A percentile compares a stretch with the other conserved stretches of the same genome.
Conservation (phyloP, 2,113 vertebrate species). For the Ptychochromis oligacanthus region DNA sequence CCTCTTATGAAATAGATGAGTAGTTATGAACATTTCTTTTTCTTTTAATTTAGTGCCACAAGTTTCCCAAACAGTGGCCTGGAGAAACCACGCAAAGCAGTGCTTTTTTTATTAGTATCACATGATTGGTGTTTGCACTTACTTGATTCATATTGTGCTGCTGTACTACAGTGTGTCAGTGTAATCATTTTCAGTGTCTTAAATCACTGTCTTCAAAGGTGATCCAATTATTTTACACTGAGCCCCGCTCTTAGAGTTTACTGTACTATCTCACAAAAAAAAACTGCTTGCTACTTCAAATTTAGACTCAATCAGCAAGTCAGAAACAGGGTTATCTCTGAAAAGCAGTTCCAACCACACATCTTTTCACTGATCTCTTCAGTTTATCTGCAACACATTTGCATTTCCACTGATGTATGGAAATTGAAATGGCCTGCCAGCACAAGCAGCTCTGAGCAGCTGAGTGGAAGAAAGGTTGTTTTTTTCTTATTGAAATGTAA, state of each 20-base stretch:
- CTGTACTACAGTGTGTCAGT: constrained; percentile 14
- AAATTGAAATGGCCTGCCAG: constrained; percentile 41
- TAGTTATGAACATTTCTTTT: too few relatives aligned
- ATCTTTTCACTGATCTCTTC: constrained; percentile 36
- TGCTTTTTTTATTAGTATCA: background rate
- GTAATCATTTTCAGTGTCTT: constrained; percentile 49
- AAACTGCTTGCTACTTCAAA: background rate
- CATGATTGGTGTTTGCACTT: too few relatives aligned
- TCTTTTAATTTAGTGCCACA: background rate
- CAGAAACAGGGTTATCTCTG: background rate
- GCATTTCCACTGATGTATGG: constrained; percentile 61
- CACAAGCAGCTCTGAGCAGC: constrained; percentile 33
- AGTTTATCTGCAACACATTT: constrained; percentile 53
- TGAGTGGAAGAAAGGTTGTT: constrained; percentile 71
- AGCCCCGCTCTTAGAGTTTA: background rate
- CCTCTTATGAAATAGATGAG: too few relatives aligned
- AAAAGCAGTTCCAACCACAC: constrained; percentile 24
- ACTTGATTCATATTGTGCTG: background rate
- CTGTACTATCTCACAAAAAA: background rate
- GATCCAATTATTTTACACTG: background rate
- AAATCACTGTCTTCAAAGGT: constrained; percentile 29
- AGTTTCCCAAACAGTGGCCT: background rate
- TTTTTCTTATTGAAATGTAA: constrained; percentile 81
- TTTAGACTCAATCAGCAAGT: background rate
- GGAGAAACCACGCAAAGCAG: background rate